A percentile compares a stretch with the other conserved stretches of the same genome.
These are phyloP conservation scores for Euthynnus affinis DNA, from an alignment of 2,797 vertebrate genomes.

Conservation along the genomic window DNA sequence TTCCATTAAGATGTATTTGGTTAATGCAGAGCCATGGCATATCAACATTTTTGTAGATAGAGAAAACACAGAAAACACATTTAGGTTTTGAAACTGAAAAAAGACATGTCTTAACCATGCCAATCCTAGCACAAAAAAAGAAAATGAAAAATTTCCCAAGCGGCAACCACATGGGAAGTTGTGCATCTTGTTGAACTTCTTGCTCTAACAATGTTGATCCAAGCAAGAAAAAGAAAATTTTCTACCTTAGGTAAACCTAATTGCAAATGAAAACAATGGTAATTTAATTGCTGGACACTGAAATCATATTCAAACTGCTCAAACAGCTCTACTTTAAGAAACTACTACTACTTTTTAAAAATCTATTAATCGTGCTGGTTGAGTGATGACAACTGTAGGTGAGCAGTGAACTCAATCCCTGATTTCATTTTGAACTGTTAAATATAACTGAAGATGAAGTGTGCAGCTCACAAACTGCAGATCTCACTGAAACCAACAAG, in stretches of 20 bases:
- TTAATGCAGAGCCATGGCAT: too few relatives aligned
- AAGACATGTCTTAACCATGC: background rate
- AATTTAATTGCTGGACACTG: background rate
- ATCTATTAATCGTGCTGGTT: constrained; percentile 9
- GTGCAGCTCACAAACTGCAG: constrained; percentile 44
- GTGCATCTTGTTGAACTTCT: too few relatives aligned
- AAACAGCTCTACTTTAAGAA: background rate
- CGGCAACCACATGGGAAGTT: background rate
- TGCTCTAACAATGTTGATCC: too few relatives aligned
- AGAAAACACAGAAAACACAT: background rate
- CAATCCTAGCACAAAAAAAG: background rate
- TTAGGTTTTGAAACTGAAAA: too few relatives aligned
- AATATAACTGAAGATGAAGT: constrained; percentile 52
- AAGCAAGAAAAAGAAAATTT: background rate
- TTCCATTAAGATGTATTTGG: too few relatives aligned
- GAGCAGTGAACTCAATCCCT: constrained; percentile 18
- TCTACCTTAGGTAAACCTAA: too few relatives aligned
- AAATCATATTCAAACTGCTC: background rate
- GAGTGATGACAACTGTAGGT: constrained; percentile 9
- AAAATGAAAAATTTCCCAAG: background rate
- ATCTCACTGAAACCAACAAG: constrained; percentile 44
- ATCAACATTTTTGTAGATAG: background rate
- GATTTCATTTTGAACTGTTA: constrained; percentile 52
- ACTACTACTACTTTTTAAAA: background rate
- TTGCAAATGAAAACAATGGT: too few relatives aligned